Evolutionary conservation across 2,797 vertebrate genomes (phyloP).

Genomic region (Tragopan temminckii): DNA sequence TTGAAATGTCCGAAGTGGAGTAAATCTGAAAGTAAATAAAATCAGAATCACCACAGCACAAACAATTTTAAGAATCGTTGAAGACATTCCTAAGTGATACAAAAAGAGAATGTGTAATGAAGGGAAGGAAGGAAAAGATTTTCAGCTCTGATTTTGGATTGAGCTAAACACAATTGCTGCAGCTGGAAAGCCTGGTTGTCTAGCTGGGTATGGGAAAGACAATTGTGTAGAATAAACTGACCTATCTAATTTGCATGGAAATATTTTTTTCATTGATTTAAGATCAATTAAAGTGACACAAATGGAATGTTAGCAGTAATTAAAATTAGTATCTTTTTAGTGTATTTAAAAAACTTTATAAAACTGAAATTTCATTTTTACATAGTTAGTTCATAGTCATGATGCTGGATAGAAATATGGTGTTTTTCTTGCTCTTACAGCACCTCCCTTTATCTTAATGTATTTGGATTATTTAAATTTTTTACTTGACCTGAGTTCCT

Average conservation of each 20-base stretch:
- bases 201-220: background rate
- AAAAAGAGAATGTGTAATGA: background rate
- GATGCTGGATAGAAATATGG: background rate
- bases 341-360: background rate
- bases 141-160: slow-evolving; percentile 26
- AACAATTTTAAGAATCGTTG: background rate
- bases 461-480: slow-evolving; percentile 15
- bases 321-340: background rate
- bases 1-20: background rate
- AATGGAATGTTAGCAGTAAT: background rate
- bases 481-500: background rate
- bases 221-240: background rate
- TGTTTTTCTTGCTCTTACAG: background rate
- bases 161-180: background rate
- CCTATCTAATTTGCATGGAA: background rate
- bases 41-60: background rate
- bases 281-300: background rate
- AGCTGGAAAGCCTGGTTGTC: background rate
- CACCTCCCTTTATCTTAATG: background rate
- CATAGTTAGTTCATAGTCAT: background rate
- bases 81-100: background rate
- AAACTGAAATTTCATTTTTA: background rate
- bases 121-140: background rate
- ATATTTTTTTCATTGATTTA: background rate
- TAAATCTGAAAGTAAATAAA: slow-evolving; percentile 35